Percentiles rank a stretch among this genome's conserved stretches.
phyloP scores from a whole-genome alignment of 2,888 invertebrate species.

The Drosophila anomalata region DNA sequence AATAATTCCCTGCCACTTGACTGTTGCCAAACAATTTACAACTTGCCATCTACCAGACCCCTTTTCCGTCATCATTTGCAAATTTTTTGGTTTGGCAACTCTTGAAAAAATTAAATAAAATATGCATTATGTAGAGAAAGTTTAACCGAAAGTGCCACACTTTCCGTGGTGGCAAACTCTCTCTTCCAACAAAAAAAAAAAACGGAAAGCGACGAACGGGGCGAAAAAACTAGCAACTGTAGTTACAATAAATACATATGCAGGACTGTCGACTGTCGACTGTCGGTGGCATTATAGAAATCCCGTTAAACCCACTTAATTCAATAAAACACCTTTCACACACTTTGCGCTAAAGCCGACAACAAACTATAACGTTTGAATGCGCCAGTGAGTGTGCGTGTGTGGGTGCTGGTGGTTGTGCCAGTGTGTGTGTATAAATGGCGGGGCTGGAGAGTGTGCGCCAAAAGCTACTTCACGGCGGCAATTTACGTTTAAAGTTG shows the following conservation, averaged over 20 bases:
- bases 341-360: conserved; percentile 77
- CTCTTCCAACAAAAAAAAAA: not conserved
- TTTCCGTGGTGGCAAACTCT: conserved; percentile 27
- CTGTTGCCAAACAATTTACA: conserved; percentile 67
- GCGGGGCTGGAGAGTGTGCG: conserved; percentile 66
- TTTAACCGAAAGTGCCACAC: conserved; percentile 67
- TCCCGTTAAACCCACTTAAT: conserved; percentile 79
- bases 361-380: conserved; percentile 71
- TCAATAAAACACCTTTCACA: conserved; percentile 80
- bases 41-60: conserved; percentile 15
- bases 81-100: conserved; percentile 61
- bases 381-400: conserved; percentile 43
- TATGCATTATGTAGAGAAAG: conserved; percentile 70
- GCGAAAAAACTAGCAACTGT: conserved; percentile 49
- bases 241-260: conserved; percentile 77
- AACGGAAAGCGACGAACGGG: not conserved
- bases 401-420: conserved; percentile 12
- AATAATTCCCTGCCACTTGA: conserved; percentile 60
- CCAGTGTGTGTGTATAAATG: conserved; percentile 32
- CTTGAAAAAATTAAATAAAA: conserved; percentile 76
- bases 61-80: conserved; percentile 54
- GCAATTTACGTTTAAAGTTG: conserved; percentile 81
- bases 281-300: conserved; percentile 74
- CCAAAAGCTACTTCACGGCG: conserved; percentile 78
- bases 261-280: conserved; percentile 36